phyloP scores from a whole-genome alignment of 1,140 invertebrate species.

The Galleria mellonella region DNA sequence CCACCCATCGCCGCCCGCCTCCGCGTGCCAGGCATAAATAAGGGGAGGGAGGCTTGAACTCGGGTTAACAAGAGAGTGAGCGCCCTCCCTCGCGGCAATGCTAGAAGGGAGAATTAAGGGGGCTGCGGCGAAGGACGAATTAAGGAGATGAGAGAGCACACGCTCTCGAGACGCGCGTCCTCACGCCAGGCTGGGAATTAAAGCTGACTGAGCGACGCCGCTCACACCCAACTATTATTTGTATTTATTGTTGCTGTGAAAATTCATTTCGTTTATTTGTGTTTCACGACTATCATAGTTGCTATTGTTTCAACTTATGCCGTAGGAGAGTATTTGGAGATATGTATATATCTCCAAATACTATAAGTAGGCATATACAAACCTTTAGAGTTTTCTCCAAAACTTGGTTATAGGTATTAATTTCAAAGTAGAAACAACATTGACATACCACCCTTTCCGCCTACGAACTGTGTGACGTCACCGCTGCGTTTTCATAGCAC shows the following conservation, averaged over 20 bases:
- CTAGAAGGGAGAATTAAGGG: conserved; percentile 55
- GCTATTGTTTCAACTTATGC: too few species aligned
- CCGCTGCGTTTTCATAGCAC: conserved; percentile 50
- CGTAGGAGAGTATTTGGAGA: too few species aligned
- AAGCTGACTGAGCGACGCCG: conserved; percentile 15
- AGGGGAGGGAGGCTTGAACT: conserved; percentile 45
- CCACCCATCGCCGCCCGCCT: conserved; percentile 35
- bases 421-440: conserved; percentile 7
- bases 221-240: background rate
- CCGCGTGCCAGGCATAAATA: conserved; percentile 61
- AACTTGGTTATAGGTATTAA: conserved; percentile 2
- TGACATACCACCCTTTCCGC: conserved; percentile 11
- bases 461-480: conserved; percentile 49
- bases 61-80: conserved; percentile 68
- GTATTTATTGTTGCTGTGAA: too few species aligned
- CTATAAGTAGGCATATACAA: too few species aligned
- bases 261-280: too few species aligned
- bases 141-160: conserved; percentile 73
- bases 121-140: conserved; percentile 72
- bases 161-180: conserved; percentile 65
- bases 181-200: conserved; percentile 53
- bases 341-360: too few species aligned
- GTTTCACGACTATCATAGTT: too few species aligned
- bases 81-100: conserved; percentile 41
- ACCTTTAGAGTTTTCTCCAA: too few species aligned